A percentile compares a stretch with the other conserved stretches of the same genome.
These are phyloP conservation scores for Marcusenius ussheri DNA, from an alignment of 2,113 vertebrate genomes.

Conservation along the genomic window DNA sequence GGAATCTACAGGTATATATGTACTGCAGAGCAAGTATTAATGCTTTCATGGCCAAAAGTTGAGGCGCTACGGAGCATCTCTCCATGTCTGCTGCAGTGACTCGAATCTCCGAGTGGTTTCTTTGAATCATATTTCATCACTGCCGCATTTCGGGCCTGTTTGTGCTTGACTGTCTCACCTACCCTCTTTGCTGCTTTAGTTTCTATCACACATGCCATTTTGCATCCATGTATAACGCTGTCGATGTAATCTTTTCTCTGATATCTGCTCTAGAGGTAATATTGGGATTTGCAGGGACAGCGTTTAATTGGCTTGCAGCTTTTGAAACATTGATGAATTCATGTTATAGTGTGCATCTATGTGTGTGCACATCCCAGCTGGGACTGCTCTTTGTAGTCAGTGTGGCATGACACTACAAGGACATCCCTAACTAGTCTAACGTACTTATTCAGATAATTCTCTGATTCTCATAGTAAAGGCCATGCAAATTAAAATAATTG, in stretches of 20 bases:
- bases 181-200: not conserved
- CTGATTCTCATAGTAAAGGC: not conserved
- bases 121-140: not conserved
- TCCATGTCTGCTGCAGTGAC: not conserved
- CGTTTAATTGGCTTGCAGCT: not conserved
- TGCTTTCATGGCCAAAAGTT: not conserved
- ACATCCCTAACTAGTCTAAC: not conserved
- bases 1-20: conserved; percentile 17
- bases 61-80: not conserved
- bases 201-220: not conserved
- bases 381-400: not conserved
- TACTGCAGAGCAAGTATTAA: not conserved
- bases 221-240: not conserved
- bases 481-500: not conserved
- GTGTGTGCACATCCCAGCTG: not conserved
- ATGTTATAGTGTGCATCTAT: not conserved
- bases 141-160: not conserved
- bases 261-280: not conserved
- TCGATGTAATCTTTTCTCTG: not conserved
- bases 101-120: not conserved
- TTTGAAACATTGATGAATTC: not conserved
- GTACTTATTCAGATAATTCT: not conserved
- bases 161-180: not conserved
- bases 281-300: not conserved
- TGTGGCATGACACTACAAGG: not conserved